A percentile compares a stretch with the other conserved stretches of the same genome.
These are phyloP conservation scores for Dusona sp. DNA, from an alignment of 2,888 invertebrate genomes.

Conservation along the genomic window DNA sequence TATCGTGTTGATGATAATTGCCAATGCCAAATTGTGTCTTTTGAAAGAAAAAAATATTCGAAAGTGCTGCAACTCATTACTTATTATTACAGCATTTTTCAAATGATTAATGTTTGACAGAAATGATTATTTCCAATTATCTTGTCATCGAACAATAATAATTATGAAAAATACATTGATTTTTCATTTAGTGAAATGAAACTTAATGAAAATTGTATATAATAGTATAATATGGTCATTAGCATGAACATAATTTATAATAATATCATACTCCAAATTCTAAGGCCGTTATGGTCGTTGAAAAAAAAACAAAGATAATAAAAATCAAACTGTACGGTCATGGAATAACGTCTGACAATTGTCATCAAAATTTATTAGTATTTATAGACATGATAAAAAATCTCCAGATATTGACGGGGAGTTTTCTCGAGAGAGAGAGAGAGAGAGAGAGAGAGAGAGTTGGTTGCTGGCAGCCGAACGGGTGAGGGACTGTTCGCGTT, in stretches of 20 bases:
- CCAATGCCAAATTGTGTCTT: no score
- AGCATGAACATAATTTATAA: background rate
- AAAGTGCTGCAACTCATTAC: no score
- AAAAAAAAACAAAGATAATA: background rate
- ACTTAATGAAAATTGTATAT: background rate
- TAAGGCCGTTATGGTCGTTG: no score
- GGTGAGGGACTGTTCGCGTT: slow-evolving; percentile 2
- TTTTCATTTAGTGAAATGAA: background rate
- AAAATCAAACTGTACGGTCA: background rate
- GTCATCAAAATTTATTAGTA: background rate
- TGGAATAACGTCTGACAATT: background rate
- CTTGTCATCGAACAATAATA: background rate
- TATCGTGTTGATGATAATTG: no score
- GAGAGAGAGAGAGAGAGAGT: background rate
- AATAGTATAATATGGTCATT: background rate
- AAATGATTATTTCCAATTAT: background rate
- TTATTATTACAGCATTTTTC: no score
- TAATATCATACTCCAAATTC: background rate
- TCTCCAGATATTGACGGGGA: background rate
- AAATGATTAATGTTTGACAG: no score
- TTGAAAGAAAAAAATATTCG: no score
- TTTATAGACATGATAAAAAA: background rate
- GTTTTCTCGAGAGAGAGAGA: slow-evolving; percentile 6
- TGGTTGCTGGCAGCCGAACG: slow-evolving; percentile 23
- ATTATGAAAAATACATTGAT: background rate